A percentile compares a stretch with the other conserved stretches of the same genome.
These are phyloP conservation scores for Zaprionus taronus DNA, from an alignment of 1,140 invertebrate species.

Conservation along the genomic window DNA sequence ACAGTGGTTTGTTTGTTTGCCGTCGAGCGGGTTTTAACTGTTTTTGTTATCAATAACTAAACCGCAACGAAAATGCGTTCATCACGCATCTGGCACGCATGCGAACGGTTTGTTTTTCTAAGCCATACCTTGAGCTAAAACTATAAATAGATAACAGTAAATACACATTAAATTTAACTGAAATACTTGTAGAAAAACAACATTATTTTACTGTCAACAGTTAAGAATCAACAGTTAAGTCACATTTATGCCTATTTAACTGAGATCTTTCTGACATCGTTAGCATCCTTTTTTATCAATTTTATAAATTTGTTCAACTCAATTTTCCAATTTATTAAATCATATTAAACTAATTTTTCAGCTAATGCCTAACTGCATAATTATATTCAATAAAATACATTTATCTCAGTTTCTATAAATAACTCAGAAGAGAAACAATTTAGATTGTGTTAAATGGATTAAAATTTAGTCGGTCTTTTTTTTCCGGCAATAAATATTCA, in stretches of 20 bases:
- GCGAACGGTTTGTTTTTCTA: constrained; percentile 6
- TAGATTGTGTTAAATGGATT: constrained; percentile 6
- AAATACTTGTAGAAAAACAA: too few species aligned
- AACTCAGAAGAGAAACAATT: not conserved
- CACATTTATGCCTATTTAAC: too few species aligned
- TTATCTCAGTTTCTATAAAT: not conserved
- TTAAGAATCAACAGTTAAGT: too few species aligned
- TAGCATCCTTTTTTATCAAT: not conserved
- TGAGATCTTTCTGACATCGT: too few species aligned
- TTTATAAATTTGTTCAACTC: not conserved
- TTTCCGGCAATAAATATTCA: not conserved
- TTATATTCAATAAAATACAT: not conserved
- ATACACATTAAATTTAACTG: not conserved
- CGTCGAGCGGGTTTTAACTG: constrained; percentile 1
- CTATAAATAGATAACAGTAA: not conserved
- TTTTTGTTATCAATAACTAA: constrained; percentile 15
- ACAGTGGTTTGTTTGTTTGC: not conserved
- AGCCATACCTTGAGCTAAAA: not conserved
- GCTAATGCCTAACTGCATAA: not conserved
- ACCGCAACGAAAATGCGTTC: constrained; percentile 21
- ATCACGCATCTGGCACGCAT: constrained; percentile 24
- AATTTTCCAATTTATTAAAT: not conserved
- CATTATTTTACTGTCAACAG: too few species aligned
- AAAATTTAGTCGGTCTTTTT: not conserved
- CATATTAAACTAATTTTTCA: not conserved